phyloP scores from a whole-genome alignment of 2,797 vertebrate species.

The Pogoniulus pusillus region DNA sequence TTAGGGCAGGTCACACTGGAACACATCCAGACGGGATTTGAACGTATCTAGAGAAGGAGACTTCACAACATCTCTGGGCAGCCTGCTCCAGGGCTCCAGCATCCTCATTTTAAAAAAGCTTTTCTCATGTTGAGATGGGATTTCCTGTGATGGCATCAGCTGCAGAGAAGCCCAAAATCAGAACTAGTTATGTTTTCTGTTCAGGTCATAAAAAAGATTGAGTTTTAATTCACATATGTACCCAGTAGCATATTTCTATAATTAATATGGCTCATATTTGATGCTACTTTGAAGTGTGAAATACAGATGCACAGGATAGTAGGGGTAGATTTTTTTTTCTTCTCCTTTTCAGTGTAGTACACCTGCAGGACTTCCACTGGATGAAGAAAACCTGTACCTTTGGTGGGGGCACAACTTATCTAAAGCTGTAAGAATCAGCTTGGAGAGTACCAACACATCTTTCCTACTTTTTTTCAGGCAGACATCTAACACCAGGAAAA shows the following conservation, averaged over 20 bases:
- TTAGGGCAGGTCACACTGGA: too few relatives aligned
- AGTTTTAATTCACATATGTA: not conserved
- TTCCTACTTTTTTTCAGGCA: conserved; percentile 69
- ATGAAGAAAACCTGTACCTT: not conserved
- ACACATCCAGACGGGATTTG: too few relatives aligned
- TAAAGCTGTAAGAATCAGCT: not conserved
- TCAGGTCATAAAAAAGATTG: not conserved
- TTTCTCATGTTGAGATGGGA: too few relatives aligned
- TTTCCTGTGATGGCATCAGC: not conserved
- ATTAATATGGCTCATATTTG: not conserved
- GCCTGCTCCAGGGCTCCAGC: too few relatives aligned
- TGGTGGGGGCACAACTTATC: not conserved
- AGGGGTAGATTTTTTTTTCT: not conserved
- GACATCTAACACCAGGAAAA: conserved; percentile 63
- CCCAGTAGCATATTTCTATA: not conserved
- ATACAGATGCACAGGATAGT: not conserved
- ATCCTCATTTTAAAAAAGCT: too few relatives aligned
- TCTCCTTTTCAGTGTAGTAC: not conserved
- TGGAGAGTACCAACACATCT: not conserved
- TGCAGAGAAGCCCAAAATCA: not conserved
- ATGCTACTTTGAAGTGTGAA: not conserved
- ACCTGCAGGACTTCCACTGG: not conserved
- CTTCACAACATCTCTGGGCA: too few relatives aligned
- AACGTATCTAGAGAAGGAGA: too few relatives aligned
- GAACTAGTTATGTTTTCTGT: not conserved